Evolutionary conservation across 2,888 invertebrate genomes (phyloP).

Genomic region (Drosophila meridionalis): DNA sequence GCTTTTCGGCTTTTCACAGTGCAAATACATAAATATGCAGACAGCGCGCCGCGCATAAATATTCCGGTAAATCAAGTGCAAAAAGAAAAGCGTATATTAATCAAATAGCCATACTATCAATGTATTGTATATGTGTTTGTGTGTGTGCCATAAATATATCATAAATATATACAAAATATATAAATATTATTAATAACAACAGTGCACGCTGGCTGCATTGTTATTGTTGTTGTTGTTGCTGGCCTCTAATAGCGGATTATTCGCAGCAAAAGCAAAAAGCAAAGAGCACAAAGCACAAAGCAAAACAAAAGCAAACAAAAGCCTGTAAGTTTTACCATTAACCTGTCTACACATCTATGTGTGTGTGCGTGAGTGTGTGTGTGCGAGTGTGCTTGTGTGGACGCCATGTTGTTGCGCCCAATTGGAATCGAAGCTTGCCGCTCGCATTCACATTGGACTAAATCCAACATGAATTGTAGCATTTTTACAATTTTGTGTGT

Average conservation of each 20-base stretch:
- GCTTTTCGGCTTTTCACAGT: conserved; percentile 51
- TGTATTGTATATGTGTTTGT: conserved; percentile 7
- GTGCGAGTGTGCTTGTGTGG: conserved; percentile 33
- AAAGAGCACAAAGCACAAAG: conserved; percentile 36
- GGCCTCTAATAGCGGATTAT: conserved; percentile 73
- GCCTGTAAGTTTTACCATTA: conserved; percentile 66
- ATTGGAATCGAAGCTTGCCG: conserved; percentile 46
- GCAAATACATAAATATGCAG: conserved; percentile 30
- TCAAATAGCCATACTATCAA: conserved; percentile 28
- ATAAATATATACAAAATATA: conserved; percentile 30
- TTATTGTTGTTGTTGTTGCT: conserved; percentile 28
- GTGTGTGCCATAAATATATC: conserved; percentile 43
- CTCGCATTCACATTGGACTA: conserved; percentile 20
- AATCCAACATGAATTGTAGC: background rate
- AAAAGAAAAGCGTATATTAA: conserved; percentile 1
- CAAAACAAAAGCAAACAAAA: conserved; percentile 53
- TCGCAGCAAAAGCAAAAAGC: conserved; percentile 46
- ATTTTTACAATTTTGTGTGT: background rate
- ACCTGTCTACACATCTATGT: conserved; percentile 28
- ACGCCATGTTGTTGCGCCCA: conserved; percentile 57
- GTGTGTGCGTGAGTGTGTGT: conserved; percentile 7
- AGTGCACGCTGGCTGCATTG: conserved; percentile 41
- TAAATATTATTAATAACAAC: conserved; percentile 17
- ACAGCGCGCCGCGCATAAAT: conserved; percentile 31
- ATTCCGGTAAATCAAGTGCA: conserved; percentile 30